A percentile compares a stretch with the other conserved stretches of the same genome.
Evolutionary conservation across 2,888 invertebrate genomes (phyloP).

Genomic region (Calameuta idolon): DNA sequence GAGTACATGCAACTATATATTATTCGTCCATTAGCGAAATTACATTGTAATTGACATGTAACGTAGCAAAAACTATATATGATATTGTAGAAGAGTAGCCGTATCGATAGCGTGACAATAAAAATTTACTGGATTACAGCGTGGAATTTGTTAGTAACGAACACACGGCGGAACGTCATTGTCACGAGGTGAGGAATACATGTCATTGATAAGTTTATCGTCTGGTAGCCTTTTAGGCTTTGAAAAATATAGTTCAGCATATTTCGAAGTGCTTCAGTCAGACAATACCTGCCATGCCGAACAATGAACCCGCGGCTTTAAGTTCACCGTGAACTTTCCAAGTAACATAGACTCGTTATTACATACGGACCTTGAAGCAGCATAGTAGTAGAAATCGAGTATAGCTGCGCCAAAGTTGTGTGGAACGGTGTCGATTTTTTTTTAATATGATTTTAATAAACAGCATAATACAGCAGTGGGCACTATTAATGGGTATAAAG

Average conservation of each 20-base stretch:
- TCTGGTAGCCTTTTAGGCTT: not conserved
- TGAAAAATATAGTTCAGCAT: not conserved
- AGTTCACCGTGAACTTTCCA: not conserved
- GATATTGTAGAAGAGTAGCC: not conserved
- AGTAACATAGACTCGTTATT: not conserved
- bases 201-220: not conserved
- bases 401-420: not conserved
- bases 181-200: not conserved
- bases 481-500: not conserved
- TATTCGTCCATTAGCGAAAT: not conserved
- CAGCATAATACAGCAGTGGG: not conserved
- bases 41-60: not conserved
- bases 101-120: not conserved
- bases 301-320: not conserved
- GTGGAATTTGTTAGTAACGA: not conserved
- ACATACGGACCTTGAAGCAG: not conserved
- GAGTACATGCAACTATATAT: not conserved
- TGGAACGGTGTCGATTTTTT: not conserved
- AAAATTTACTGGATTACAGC: not conserved
- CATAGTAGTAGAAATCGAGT: not conserved
- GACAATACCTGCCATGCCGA: not conserved
- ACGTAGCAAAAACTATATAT: not conserved
- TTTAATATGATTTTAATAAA: not conserved
- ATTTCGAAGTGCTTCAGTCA: not conserved
- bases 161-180: not conserved